Percentiles rank a stretch among this genome's conserved stretches.
Conservation (phyloP, 2,113 vertebrate species). For the Dicentrarchus labrax region DNA sequence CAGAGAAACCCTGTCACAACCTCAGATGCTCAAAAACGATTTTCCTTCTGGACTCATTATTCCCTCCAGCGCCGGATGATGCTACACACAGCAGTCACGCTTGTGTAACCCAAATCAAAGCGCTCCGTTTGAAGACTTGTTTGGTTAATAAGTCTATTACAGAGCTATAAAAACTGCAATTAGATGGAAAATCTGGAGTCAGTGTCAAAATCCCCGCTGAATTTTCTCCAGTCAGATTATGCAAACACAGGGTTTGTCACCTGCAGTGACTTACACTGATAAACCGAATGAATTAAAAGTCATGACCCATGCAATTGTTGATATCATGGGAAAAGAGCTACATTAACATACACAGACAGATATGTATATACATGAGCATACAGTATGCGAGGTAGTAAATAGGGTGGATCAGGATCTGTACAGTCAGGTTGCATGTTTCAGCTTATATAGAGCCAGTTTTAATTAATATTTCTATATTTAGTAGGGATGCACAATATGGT, state of each 20-base stretch:
- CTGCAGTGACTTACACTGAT: slow-evolving; percentile 3
- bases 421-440: not conserved
- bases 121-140: slow-evolving; percentile 58
- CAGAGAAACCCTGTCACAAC: slow-evolving; percentile 61
- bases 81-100: slow-evolving; percentile 53
- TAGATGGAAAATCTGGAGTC: slow-evolving; percentile 52
- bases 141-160: slow-evolving; percentile 61
- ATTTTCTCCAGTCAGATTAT: slow-evolving; percentile 26
- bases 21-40: slow-evolving; percentile 59
- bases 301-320: not conserved
- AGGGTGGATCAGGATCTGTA: not conserved
- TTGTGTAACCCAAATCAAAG: slow-evolving; percentile 62
- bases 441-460: not conserved
- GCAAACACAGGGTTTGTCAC: slow-evolving; percentile 16
- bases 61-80: slow-evolving; percentile 44
- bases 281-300: slow-evolving; percentile 4
- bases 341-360: not conserved
- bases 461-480: not conserved
- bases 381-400: not conserved
- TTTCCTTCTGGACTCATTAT: slow-evolving; percentile 62
- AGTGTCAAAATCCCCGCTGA: slow-evolving; percentile 35
- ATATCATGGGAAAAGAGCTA: not conserved
- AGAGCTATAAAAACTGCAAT: slow-evolving; percentile 60
- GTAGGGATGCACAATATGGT: too few relatives aligned
- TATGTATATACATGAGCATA: not conserved